Conservation (phyloP, 2,797 vertebrate genomes). For the Acanthis flammea region DNA sequence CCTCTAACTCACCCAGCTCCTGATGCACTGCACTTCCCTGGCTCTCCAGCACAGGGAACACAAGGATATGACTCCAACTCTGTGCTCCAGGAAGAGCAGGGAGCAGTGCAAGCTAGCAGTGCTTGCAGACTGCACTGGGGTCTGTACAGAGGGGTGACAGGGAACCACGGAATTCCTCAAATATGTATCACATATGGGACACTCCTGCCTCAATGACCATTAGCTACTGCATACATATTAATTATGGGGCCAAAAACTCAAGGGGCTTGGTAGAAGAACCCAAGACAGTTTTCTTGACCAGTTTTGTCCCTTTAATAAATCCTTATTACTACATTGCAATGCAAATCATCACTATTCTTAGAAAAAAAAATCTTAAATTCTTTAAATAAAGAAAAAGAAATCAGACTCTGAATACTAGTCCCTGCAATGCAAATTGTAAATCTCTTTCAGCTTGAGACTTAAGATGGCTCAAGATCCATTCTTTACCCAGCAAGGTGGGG, state of each 20-base stretch:
- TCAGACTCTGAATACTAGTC: background rate
- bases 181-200: fast-evolving
- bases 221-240: background rate
- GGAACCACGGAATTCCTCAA: background rate
- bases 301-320: background rate
- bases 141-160: background rate
- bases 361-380: fast-evolving
- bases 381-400: background rate
- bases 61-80: fast-evolving
- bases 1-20: background rate
- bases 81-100: background rate
- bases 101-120: background rate
- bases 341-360: background rate
- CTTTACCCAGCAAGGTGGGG: background rate
- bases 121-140: background rate
- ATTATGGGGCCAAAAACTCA: background rate
- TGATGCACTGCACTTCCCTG: background rate
- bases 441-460: background rate
- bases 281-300: background rate
- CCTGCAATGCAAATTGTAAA: background rate
- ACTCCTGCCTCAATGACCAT: background rate
- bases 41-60: fast-evolving
- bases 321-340: background rate
- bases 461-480: background rate
- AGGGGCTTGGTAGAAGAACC: background rate